Evolutionary conservation across 2,797 vertebrate species (phyloP).

Genomic region (Micromesistius poutassou): DNA sequence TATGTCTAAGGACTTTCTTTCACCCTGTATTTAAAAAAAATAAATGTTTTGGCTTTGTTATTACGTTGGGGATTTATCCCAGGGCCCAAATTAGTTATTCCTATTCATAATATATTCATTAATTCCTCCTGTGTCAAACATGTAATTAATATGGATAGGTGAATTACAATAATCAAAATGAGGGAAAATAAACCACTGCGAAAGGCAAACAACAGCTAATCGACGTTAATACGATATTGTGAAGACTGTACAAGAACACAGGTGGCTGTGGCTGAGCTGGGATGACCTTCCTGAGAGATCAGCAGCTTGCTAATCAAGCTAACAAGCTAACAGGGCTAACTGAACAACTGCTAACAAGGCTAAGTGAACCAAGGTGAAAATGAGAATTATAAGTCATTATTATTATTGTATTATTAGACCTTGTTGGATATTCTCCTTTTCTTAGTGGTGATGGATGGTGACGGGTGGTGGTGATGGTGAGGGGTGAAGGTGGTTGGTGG

Average conservation of each 20-base stretch:
- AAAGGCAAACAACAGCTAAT: constrained; percentile 3
- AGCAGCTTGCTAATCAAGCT: background rate
- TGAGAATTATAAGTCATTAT: background rate
- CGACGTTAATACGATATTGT: background rate
- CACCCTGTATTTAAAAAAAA: background rate
- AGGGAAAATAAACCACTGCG: background rate
- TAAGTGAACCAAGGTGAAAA: background rate
- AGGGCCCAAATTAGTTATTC: background rate
- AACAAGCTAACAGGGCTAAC: background rate
- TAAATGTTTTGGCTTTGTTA: background rate
- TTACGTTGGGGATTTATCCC: background rate
- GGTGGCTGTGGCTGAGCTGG: background rate
- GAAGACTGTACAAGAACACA: background rate
- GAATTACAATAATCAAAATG: background rate
- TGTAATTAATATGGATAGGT: background rate
- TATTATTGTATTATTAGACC: background rate
- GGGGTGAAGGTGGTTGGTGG: background rate
- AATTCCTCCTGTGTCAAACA: background rate
- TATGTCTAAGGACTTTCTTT: background rate
- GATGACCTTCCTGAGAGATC: background rate
- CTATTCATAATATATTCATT: background rate
- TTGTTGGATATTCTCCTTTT: background rate
- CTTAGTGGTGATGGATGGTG: background rate
- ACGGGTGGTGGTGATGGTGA: background rate
- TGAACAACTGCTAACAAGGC: background rate